Conservation (phyloP, 35 echinoderm and acorn worm species). For the Holothuria glaberrima region DNA sequence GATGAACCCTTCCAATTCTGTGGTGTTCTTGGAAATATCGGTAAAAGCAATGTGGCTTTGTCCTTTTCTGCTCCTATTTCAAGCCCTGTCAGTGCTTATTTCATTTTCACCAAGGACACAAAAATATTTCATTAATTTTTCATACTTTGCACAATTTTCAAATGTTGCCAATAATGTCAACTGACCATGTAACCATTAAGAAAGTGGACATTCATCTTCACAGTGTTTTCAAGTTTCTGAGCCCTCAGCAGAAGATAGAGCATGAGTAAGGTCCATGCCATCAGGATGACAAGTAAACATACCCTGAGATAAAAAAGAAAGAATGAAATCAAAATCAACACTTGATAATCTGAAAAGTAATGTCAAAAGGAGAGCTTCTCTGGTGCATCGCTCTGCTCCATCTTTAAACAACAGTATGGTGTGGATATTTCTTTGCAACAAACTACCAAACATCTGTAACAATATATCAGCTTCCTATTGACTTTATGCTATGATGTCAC, state of each 20-base stretch:
- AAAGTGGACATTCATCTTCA: conserved; percentile 67
- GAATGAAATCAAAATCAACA: background rate
- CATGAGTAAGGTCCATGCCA: conserved; percentile 71
- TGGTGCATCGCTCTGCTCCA: too few species aligned
- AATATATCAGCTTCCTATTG: too few species aligned
- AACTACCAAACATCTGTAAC: too few species aligned
- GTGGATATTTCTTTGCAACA: too few species aligned
- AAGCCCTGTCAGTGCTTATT: background rate
- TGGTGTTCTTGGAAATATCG: too few species aligned
- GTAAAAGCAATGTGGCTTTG: too few species aligned
- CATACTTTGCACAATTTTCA: background rate
- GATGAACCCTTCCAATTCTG: too few species aligned
- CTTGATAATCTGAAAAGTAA: too few species aligned
- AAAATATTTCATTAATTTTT: background rate
- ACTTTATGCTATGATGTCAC: too few species aligned
- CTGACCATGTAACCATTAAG: conserved; percentile 68
- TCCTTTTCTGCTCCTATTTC: background rate
- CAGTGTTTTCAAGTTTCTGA: conserved; percentile 57
- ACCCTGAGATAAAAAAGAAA: conserved; percentile 57
- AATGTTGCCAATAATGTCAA: background rate
- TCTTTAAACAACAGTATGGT: too few species aligned
- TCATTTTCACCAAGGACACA: too few species aligned
- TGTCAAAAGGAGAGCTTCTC: too few species aligned
- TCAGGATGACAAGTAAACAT: conserved; percentile 68
- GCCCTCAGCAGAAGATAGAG: conserved; percentile 62